phyloP scores from a whole-genome alignment of 1,140 invertebrate species.

The Macrobrachium nipponense region DNA sequence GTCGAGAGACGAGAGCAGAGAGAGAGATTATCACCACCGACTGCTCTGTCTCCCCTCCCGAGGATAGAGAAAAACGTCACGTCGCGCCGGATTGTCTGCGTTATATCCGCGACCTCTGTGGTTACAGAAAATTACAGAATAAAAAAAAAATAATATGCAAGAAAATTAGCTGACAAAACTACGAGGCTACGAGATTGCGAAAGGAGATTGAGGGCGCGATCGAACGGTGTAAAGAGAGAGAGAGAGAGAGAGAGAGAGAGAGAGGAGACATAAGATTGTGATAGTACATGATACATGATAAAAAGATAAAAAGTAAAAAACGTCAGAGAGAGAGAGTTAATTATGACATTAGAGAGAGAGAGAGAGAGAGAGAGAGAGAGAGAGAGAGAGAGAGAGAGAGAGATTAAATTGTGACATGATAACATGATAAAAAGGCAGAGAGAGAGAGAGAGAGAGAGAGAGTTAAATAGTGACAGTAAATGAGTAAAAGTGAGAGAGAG shows the following conservation, averaged over 20 bases:
- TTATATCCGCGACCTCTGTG: too few relatives aligned
- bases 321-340: too few relatives aligned
- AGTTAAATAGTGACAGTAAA: too few relatives aligned
- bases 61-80: neutral
- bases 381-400: neutral
- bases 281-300: too few relatives aligned
- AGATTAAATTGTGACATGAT: neutral
- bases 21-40: neutral
- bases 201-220: neutral
- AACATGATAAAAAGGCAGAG: too few relatives aligned
- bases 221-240: neutral
- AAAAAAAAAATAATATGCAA: too few relatives aligned
- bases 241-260: neutral
- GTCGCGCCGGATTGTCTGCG: too few relatives aligned
- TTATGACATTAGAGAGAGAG: too few relatives aligned
- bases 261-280: neutral
- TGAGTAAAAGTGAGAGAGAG: too few relatives aligned
- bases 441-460: slow-evolving; percentile 13
- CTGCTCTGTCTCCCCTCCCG: neutral
- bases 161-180: too few relatives aligned
- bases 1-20: neutral
- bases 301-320: too few relatives aligned
- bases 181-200: neutral
- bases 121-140: too few relatives aligned
- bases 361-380: neutral